Conservation (phyloP, 2,797 vertebrate genomes). For the Eleutherodactylus coqui region DNA sequence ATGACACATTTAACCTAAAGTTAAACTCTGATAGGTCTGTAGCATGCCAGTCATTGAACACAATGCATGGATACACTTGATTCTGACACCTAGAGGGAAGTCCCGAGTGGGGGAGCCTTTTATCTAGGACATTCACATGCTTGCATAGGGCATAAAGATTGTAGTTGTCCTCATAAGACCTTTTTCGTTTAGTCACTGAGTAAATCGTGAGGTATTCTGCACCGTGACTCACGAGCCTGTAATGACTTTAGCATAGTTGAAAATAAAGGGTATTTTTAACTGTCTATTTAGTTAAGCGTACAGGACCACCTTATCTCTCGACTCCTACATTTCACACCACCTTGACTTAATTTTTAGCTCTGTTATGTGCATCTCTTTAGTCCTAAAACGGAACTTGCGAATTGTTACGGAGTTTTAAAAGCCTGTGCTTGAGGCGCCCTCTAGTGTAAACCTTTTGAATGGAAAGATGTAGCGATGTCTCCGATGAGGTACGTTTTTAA, state of each 20-base stretch:
- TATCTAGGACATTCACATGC: too few relatives aligned
- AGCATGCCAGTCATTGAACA: too few relatives aligned
- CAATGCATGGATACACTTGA: too few relatives aligned
- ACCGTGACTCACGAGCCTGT: not conserved
- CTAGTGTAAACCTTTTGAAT: conserved; percentile 43
- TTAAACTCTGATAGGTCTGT: too few relatives aligned
- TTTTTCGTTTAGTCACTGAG: not conserved
- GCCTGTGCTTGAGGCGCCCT: conserved; percentile 35
- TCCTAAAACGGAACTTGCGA: not conserved
- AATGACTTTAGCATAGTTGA: not conserved
- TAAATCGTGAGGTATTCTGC: not conserved
- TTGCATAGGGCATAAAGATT: too few relatives aligned
- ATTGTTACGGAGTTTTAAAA: not conserved
- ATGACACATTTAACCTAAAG: too few relatives aligned
- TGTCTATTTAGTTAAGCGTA: not conserved
- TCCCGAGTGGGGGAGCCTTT: too few relatives aligned
- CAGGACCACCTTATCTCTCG: not conserved
- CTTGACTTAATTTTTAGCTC: conserved; percentile 15
- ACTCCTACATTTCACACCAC: conserved; percentile 49
- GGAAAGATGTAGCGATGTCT: not conserved
- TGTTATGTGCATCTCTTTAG: conserved; percentile 21
- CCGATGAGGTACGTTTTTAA: not conserved
- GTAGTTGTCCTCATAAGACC: too few relatives aligned
- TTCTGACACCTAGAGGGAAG: too few relatives aligned
- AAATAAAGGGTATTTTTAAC: not conserved